Conservation (phyloP, 2,797 vertebrate species). For the Acrocephalus scirpaceus region DNA sequence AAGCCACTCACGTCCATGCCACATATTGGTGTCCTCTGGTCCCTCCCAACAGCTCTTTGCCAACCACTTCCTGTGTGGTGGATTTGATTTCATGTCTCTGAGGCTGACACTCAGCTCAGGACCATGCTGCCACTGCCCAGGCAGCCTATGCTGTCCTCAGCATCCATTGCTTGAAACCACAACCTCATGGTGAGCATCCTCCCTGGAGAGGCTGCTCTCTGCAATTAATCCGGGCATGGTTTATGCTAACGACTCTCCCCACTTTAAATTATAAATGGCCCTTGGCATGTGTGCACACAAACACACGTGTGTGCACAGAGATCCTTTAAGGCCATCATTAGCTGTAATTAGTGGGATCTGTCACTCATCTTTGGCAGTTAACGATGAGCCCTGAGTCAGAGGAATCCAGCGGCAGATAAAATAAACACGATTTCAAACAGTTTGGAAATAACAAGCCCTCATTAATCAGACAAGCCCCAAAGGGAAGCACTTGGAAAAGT, state of each 20-base stretch:
- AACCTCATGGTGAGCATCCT: neutral
- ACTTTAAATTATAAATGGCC: conserved; percentile 72
- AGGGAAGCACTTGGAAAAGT: conserved; percentile 1
- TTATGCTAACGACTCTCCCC: conserved; percentile 60
- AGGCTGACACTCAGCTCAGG: neutral
- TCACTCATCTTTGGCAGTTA: conserved; percentile 72
- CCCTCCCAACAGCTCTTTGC: fast-evolving
- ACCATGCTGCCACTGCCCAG: neutral
- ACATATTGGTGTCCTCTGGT: neutral
- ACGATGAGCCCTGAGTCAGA: conserved; percentile 65
- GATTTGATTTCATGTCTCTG: neutral
- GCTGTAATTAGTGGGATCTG: conserved; percentile 71
- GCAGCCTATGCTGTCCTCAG: neutral
- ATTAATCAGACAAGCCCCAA: conserved; percentile 53
- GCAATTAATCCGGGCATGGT: conserved; percentile 39
- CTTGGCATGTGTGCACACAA: conserved; percentile 64
- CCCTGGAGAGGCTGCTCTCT: neutral
- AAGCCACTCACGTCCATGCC: neutral
- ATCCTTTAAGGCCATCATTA: conserved; percentile 74
- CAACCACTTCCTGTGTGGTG: neutral
- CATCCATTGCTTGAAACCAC: neutral
- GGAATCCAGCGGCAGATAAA: conserved; percentile 60
- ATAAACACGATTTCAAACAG: conserved; percentile 67
- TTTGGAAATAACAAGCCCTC: conserved; percentile 67
- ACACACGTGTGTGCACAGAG: conserved; percentile 4